Evolutionary conservation across 2,797 vertebrate species (phyloP).

Genomic region (Protonibea diacanthus): DNA sequence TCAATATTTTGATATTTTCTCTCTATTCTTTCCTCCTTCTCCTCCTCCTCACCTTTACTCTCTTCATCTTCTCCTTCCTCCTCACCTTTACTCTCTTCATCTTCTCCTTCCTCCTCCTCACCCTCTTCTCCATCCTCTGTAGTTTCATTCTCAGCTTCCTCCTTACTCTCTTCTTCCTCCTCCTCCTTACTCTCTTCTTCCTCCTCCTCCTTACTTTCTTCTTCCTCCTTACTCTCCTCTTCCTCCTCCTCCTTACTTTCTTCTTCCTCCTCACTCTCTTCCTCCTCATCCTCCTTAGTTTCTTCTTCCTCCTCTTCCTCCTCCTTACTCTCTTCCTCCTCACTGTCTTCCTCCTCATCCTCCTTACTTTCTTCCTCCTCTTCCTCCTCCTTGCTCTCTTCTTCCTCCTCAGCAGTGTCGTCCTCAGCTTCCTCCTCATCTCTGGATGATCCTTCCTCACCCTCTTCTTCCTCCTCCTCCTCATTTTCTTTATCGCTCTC

Average conservation of each 20-base stretch:
- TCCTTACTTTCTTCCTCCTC: not conserved
- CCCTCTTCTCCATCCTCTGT: not conserved
- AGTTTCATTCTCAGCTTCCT: not conserved
- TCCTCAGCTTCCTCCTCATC: not conserved
- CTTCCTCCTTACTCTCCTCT: not conserved
- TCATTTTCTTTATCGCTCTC: conserved; percentile 36
- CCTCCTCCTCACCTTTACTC: not conserved
- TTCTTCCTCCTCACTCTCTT: not conserved
- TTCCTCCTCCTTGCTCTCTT: not conserved
- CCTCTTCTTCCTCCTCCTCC: not conserved
- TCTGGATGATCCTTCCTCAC: not conserved
- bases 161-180: not conserved
- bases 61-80: not conserved
- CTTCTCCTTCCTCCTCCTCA: not conserved
- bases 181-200: not conserved
- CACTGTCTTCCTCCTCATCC: not conserved
- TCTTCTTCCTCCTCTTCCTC: not conserved
- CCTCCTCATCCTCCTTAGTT: not conserved
- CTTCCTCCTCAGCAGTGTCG: not conserved
- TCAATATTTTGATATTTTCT: not conserved
- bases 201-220: not conserved
- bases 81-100: not conserved
- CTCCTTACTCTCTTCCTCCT: not conserved
- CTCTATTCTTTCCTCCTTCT: not conserved
- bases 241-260: not conserved